Base-by-base conservation (phyloP, 2,797 vertebrate species). In the Podargus strigoides region DNA sequence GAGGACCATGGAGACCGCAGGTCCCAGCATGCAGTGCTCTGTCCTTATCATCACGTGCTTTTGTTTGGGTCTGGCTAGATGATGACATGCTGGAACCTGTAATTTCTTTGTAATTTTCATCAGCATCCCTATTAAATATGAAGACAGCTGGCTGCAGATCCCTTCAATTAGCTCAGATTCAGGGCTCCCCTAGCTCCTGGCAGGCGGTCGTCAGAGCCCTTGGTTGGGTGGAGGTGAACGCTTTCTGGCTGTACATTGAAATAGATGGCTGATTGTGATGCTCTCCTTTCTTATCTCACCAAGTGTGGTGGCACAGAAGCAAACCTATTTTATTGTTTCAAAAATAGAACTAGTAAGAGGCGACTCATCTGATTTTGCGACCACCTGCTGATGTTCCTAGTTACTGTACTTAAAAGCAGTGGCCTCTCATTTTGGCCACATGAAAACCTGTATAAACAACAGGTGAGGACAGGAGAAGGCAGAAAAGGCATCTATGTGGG, bases 391-490 rank as follows among this genome's bases (percentile, higher is more conserved):
- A 2, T 76, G 55, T 59, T 81, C 55, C 82, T 32, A 1, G 32
- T 68, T 85, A 12, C 26, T 39, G n/a, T 37, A 10, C 69, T 77
- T 76, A 79, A 78, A 75, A 87, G 66, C 23, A 37, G 46, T 47
- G 1, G 0, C 22, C 55, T 87, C 44, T 73, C 76, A 41, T 42
- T 88, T 41, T 39, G 64, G 28, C 60, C 6, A 0, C 23, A 16
- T 23, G 15, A 72, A 93, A 80, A 50, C 18, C 24, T 5, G 0
- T 14, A 6, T 23, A 27, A 81, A 81, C 55, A 74, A 24, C 16
- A 52, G 49, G 37, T 0, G 0, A 80, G 39, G 28, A 58, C 0
- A 0, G 36, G 7, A 39, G 24, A 37, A 90, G 42, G 55, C 32
- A 83, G 50, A 68, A 62, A 73, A 70, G 17, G 22, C 26, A 66